Conservation (phyloP, 2,797 vertebrate genomes). For the Tachyglossus aculeatus region DNA sequence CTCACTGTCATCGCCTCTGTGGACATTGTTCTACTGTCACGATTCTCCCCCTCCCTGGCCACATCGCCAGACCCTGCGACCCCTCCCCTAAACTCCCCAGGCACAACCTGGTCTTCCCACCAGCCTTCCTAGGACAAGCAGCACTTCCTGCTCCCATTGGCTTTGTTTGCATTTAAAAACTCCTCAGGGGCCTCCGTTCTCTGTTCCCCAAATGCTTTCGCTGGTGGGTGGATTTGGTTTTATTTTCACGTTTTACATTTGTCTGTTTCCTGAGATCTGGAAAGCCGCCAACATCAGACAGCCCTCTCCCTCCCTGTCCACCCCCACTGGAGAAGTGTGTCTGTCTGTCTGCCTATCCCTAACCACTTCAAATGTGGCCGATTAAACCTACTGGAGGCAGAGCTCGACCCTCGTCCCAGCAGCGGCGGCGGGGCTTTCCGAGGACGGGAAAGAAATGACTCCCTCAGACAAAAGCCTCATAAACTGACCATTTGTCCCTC, state of each 20-base stretch:
- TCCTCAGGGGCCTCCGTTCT: background rate
- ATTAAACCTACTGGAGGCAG: constrained; percentile 26
- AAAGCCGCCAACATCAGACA: constrained; percentile 14
- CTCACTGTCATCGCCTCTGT: background rate
- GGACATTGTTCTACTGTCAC: background rate
- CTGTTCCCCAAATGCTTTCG: background rate
- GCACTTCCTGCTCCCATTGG: constrained; percentile 19
- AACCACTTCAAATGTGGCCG: constrained; percentile 26
- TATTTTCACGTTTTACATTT: background rate
- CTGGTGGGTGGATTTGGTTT: constrained; percentile 21
- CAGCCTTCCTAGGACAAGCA: constrained; percentile 1
- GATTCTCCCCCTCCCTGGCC: background rate
- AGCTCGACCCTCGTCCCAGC: too few relatives aligned
- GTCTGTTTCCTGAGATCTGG: background rate
- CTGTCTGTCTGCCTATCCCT: constrained; percentile 29
- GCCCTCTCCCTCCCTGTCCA: constrained; percentile 8
- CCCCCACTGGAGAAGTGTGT: background rate
- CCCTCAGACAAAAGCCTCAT: constrained; percentile 96
- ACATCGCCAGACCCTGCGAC: too few relatives aligned
- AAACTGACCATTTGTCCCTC: constrained; percentile 99
- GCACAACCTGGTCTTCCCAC: background rate
- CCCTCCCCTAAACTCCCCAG: background rate
- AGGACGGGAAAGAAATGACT: constrained; percentile 80
- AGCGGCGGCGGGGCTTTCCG: constrained; percentile 1
- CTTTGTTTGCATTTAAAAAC: constrained; percentile 43